Evolutionary conservation across 2,113 vertebrate genomes (phyloP).

Genomic region (Myotis yumanensis): DNA sequence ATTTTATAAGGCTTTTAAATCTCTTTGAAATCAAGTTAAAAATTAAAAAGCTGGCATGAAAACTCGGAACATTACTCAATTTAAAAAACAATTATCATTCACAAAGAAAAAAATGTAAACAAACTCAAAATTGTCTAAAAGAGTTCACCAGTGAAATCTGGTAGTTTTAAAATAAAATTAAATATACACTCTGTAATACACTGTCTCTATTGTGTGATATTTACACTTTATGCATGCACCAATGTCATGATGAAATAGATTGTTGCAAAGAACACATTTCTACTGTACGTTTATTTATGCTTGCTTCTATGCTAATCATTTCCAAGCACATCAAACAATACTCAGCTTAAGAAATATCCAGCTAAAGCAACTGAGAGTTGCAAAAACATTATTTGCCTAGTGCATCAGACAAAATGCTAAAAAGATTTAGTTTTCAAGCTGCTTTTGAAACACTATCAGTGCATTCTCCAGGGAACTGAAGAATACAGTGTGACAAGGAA

Average conservation of each 20-base stretch:
- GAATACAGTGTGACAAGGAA: slow-evolving; percentile 55
- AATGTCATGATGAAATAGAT: neutral
- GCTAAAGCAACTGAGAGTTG: neutral
- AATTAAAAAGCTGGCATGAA: slow-evolving; percentile 46
- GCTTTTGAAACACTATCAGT: slow-evolving; percentile 45
- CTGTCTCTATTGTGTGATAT: neutral
- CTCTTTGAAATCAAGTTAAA: slow-evolving; percentile 11
- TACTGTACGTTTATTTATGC: neutral
- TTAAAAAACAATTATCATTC: slow-evolving; percentile 16
- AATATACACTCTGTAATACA: neutral
- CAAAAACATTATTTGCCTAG: neutral
- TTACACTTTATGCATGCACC: neutral
- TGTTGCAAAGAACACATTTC: neutral
- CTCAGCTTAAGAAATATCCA: neutral
- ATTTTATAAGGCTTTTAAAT: slow-evolving; percentile 34
- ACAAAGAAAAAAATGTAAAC: neutral
- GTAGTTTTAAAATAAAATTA: neutral
- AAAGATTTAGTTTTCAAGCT: slow-evolving; percentile 13
- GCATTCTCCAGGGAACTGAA: neutral
- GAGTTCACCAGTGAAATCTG: neutral
- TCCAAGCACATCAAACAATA: neutral
- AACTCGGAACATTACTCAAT: neutral
- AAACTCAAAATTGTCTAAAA: slow-evolving; percentile 4
- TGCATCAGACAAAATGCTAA: neutral
- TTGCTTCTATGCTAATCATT: neutral